phyloP scores from a whole-genome alignment of 2,888 invertebrate genomes.

The Odontocerum albicorne region DNA sequence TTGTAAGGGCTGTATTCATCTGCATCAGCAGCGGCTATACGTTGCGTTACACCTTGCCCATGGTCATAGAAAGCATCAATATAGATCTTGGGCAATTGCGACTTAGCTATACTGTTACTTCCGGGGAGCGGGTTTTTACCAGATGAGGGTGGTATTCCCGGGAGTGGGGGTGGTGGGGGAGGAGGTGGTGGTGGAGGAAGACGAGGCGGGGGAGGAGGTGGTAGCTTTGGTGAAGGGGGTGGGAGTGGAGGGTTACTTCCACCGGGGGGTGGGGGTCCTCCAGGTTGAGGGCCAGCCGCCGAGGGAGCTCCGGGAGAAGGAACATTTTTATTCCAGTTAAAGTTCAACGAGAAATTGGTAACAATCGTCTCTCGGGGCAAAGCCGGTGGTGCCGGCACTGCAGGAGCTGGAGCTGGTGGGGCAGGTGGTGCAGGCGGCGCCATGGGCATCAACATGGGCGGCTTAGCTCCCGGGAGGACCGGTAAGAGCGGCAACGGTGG shows the following conservation, averaged over 20 bases:
- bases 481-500: slow-evolving; percentile 38
- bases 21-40: slow-evolving; percentile 50
- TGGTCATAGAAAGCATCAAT: slow-evolving; percentile 52
- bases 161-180: slow-evolving; percentile 38
- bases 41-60: slow-evolving; percentile 49
- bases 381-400: slow-evolving; percentile 34
- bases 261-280: slow-evolving; percentile 40
- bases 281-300: slow-evolving; percentile 38
- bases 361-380: slow-evolving; percentile 36
- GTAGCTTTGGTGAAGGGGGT: slow-evolving; percentile 40
- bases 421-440: slow-evolving; percentile 41
- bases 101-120: slow-evolving; percentile 40
- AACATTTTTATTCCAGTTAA: slow-evolving; percentile 34
- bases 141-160: slow-evolving; percentile 45
- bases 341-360: slow-evolving; percentile 36
- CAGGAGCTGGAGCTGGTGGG: slow-evolving; percentile 41
- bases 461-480: slow-evolving; percentile 38
- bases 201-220: slow-evolving; percentile 37
- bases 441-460: slow-evolving; percentile 33
- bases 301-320: slow-evolving; percentile 38
- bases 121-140: slow-evolving; percentile 39
- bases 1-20: slow-evolving; percentile 34
- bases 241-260: slow-evolving; percentile 41
- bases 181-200: slow-evolving; percentile 39
- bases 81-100: slow-evolving; percentile 48